Percentiles rank a stretch among this genome's conserved stretches.
Conservation (phyloP, 37 sponge, comb jelly and placozoan species). For the Spongilla lacustris region DNA sequence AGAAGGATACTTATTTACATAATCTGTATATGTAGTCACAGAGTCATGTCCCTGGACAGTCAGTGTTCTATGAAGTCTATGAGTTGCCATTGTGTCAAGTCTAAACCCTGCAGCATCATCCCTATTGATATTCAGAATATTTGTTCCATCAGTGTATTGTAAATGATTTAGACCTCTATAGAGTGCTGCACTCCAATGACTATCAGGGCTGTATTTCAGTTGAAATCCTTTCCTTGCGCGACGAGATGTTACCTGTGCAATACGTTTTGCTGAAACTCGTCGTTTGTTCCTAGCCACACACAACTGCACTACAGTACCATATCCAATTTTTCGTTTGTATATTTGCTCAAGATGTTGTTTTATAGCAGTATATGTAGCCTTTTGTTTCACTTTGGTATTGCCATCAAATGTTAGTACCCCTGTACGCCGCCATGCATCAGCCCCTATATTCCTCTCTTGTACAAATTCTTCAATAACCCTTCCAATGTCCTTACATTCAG, state of each 20-base stretch:
- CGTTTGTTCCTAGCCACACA: slow-evolving; percentile 41
- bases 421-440: slow-evolving; percentile 52
- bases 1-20: slow-evolving; percentile 32
- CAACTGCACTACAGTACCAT: slow-evolving; percentile 41
- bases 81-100: slow-evolving; percentile 23
- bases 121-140: slow-evolving; percentile 22
- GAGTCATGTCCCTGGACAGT: slow-evolving; percentile 26
- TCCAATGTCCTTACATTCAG: slow-evolving; percentile 23
- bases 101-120: slow-evolving; percentile 41
- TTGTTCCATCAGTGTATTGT: slow-evolving; percentile 39
- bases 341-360: slow-evolving; percentile 19
- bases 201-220: slow-evolving; percentile 23
- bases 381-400: slow-evolving; percentile 11
- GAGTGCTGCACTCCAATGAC: slow-evolving; percentile 33
- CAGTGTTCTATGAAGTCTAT: slow-evolving; percentile 26
- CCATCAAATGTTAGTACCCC: slow-evolving; percentile 49
- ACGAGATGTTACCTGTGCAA: slow-evolving; percentile 31
- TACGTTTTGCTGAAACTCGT: slow-evolving; percentile 4
- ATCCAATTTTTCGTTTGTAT: slow-evolving; percentile 21
- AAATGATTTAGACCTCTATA: slow-evolving; percentile 15
- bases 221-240: slow-evolving; percentile 33
- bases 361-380: slow-evolving; percentile 22
- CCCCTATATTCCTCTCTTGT: slow-evolving; percentile 20
- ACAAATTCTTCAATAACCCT: slow-evolving; percentile 32
- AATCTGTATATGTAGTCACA: slow-evolving; percentile 29